These are phyloP conservation scores for Mayetiola destructor DNA, from an alignment of 2,888 invertebrate species.

Conservation along the genomic window DNA sequence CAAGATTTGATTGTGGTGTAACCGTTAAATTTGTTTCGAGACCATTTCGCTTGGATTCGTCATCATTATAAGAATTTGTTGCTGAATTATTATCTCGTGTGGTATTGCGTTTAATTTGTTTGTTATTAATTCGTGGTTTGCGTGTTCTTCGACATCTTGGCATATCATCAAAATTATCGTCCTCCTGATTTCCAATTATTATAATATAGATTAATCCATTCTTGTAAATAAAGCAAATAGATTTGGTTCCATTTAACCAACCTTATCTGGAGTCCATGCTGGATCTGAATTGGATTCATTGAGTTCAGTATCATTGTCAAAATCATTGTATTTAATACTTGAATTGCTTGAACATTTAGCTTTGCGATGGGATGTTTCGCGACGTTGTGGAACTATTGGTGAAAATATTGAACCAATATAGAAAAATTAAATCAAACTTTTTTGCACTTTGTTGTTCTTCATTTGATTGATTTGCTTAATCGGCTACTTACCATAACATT, in stretches of 20 bases:
- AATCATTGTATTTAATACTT: conserved; percentile 40
- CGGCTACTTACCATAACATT: too few relatives aligned
- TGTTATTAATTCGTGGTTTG: conserved; percentile 9
- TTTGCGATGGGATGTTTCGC: conserved; percentile 48
- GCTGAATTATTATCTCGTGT: background rate
- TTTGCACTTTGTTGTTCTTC: too few relatives aligned
- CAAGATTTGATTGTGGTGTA: background rate
- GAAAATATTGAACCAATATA: too few relatives aligned
- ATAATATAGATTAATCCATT: too few relatives aligned
- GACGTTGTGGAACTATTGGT: conserved; percentile 39
- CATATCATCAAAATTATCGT: conserved; percentile 18
- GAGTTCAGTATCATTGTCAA: conserved; percentile 43
- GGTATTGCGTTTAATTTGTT: background rate
- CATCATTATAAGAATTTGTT: too few relatives aligned
- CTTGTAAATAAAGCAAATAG: background rate
- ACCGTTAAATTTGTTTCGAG: too few relatives aligned
- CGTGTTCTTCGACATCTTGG: conserved; percentile 15
- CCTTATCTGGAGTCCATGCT: conserved; percentile 57
- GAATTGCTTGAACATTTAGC: conserved; percentile 50
- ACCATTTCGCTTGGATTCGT: too few relatives aligned
- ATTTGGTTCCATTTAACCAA: background rate
- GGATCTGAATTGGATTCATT: conserved; percentile 55
- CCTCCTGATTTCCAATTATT: conserved; percentile 13
- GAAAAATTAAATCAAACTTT: too few relatives aligned
- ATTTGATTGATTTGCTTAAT: too few relatives aligned